Conservation (phyloP, 2,797 vertebrate genomes). For the Odontamblyopus rebecca region DNA sequence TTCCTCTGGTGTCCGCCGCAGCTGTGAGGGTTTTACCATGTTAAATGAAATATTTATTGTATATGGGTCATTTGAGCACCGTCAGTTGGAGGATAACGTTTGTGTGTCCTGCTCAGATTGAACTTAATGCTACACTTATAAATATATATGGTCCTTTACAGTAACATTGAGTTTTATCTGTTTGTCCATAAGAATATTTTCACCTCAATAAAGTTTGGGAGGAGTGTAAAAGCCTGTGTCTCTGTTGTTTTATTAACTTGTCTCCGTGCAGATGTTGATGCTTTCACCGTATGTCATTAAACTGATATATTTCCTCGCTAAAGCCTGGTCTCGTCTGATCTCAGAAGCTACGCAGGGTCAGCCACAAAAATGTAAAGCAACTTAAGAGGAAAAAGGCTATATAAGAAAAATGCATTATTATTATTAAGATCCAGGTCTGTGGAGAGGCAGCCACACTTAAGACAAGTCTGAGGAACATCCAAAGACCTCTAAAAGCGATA, state of each 20-base stretch:
- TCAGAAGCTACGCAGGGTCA: too few relatives aligned
- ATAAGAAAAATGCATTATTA: too few relatives aligned
- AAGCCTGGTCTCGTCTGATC: too few relatives aligned
- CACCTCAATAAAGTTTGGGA: conserved; percentile 13
- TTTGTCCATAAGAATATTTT: conserved; percentile 4
- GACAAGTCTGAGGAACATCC: too few relatives aligned
- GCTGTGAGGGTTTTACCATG: conserved; percentile 13
- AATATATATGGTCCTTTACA: neutral
- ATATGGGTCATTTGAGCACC: conserved; percentile 1
- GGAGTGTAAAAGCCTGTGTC: neutral
- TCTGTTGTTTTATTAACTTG: neutral
- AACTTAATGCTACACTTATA: conserved; percentile 7
- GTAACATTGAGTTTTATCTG: conserved; percentile 5
- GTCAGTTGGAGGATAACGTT: neutral
- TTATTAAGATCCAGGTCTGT: too few relatives aligned
- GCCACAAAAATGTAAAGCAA: too few relatives aligned
- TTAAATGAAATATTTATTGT: conserved; percentile 44
- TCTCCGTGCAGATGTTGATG: too few relatives aligned
- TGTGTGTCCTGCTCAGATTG: neutral
- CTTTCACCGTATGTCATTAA: too few relatives aligned
- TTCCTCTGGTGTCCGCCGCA: conserved; percentile 10
- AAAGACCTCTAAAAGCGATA: too few relatives aligned
- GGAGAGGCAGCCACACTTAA: too few relatives aligned
- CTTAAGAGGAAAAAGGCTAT: too few relatives aligned
- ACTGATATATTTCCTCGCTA: too few relatives aligned